phyloP scores from a whole-genome alignment of 2,797 vertebrate species.

The Chanos chanos region DNA sequence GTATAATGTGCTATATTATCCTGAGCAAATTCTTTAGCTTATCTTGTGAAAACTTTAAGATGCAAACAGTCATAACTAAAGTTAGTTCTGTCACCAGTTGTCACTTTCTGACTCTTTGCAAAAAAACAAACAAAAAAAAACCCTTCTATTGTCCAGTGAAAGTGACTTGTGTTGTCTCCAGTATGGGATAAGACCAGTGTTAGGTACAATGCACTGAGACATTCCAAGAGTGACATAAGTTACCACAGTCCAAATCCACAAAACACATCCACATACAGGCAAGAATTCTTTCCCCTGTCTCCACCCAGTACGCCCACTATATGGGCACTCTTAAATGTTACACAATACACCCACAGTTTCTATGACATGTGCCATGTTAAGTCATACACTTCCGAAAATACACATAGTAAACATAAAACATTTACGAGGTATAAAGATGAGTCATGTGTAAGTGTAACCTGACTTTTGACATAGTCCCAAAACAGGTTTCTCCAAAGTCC shows the following conservation, averaged over 20 bases:
- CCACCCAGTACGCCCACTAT: constrained; percentile 48
- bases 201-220: constrained; percentile 1
- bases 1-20: too few relatives aligned
- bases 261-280: constrained; percentile 37
- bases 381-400: constrained; percentile 41
- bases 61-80: too few relatives aligned
- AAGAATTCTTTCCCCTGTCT: constrained; percentile 35
- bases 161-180: background rate
- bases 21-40: too few relatives aligned
- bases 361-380: constrained; percentile 58
- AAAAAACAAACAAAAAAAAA: too few relatives aligned
- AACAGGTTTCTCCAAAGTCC: too few relatives aligned
- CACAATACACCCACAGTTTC: constrained; percentile 57
- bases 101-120: too few relatives aligned
- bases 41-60: too few relatives aligned
- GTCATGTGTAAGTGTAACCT: constrained; percentile 15
- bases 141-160: constrained; percentile 24
- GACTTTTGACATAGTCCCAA: too few relatives aligned
- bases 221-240: constrained; percentile 34
- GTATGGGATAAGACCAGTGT: background rate
- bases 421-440: constrained; percentile 42
- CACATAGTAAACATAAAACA: constrained; percentile 54
- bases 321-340: constrained; percentile 59
- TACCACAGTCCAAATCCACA: constrained; percentile 31
- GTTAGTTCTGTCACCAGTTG: too few relatives aligned